Base-by-base conservation (phyloP, 1,140 invertebrate genomes). In the Holcopasites calliopsidis region DNA sequence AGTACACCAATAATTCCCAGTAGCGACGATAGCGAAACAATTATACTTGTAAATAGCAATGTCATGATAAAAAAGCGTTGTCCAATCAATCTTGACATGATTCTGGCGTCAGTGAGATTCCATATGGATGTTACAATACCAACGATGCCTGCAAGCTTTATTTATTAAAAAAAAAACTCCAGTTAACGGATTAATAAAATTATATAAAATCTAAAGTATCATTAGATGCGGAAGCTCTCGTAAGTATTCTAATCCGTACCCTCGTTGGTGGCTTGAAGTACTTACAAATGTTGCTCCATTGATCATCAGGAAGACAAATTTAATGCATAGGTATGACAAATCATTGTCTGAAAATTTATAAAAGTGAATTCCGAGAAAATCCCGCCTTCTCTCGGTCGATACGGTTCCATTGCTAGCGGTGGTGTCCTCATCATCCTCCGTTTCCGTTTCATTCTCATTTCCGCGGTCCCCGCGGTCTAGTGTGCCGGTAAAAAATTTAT, bases 41-140 rank as follows among this genome's bases (percentile, higher is more conserved):
- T 71, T 18, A 85, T 26, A 54, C 78, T 80, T 10, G 82, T 23
- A 5, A 87, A 55, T 4, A 86, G 49, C n/a, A 87, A 26, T 54
- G 79, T 77, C 1, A 74, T 82, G 1, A 85, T 65, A 21, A 79
- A 86, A 5, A 86, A 49, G 38, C 76, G 80, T 44, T 87, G 85
- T 4, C 82, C 84, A 1, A 85, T 73, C 1, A 88, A 55, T 64
- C 86, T 81, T 1, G 76, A 83, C 76, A 82, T 87, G 55, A 88
- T 76, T 61, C 79, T 81, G 10, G 49, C 76, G 47, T 86, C 84
- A 0, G 80, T 49, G 21, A 87, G 33, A 70, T 82, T 85, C 86
- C 86, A 88, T n/a, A 82, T 57, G 4, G 86, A 85, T 38, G 70
- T 82, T 23, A 83, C 64, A 0, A 82, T 40, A 1, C 80, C 79